Evolutionary conservation across 2,797 vertebrate genomes (phyloP), one percentile per base, ranked within the genome.

Genomic region (Fringilla coelebs): DNA sequence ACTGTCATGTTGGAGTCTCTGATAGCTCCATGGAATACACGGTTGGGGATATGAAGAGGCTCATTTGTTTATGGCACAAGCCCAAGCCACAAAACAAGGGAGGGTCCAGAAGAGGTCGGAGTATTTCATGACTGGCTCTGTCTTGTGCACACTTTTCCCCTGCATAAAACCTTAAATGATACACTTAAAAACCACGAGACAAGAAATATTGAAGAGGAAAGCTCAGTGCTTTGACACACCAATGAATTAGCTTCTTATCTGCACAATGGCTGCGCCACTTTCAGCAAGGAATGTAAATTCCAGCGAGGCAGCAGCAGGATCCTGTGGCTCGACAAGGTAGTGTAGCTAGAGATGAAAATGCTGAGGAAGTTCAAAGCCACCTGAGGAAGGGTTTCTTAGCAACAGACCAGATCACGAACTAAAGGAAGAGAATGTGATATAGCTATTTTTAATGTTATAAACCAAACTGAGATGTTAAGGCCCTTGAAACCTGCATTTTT

Each of bases 321-420:
- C 46, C 46, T 75, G 15, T 45, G 29, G 61, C 54, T 90, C 0
- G 0, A 62, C 62, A 88, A 85, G 34, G 84, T 38, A 68, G 45
- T 48, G 41, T 4, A 89, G 73, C 54, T 83, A 14, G 32, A 61
- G 71, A 92, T 67, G 67, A 95, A 89, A 95, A 89, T 34, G 38
- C 65, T 80, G 57, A 85, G 75, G 88, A 89, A 65, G 78, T 96
- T 96, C 92, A 95, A 95, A 96, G 74, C 45, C 68, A 92, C 90
- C 68, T 92, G 75, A 90, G 86, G 54, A 90, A 89, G 65, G 68
- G 92, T 95, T 95, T 95, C 94, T 93, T 95, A 93, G 96, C 92
- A 96, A 96, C 93, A 92, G 71, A 79, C 48, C 5, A 1, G 78
- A 88, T 90, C 86, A 54, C 58, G 92, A 58, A 76, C 81, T 32